A percentile compares a stretch with the other conserved stretches of the same genome.
Conservation (phyloP, 1,140 invertebrate species). For the Diorhabda elongata region DNA sequence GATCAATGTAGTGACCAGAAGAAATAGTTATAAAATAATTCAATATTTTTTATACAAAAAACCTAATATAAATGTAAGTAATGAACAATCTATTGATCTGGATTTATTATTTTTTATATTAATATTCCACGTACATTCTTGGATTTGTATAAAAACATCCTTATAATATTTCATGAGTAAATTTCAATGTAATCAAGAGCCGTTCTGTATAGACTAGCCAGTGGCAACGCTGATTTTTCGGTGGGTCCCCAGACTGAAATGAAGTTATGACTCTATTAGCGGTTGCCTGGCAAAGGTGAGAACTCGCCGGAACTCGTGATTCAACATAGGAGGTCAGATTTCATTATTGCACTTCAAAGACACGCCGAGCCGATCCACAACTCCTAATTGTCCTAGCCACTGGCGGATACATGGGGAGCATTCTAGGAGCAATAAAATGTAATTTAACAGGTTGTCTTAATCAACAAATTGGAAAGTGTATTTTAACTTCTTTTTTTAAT, state of each 20-base stretch:
- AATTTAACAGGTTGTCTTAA: no score
- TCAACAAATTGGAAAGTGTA: no score
- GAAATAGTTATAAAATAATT: no score
- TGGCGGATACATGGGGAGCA: neutral
- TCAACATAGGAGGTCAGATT: conserved; percentile 28
- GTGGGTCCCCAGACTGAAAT: conserved; percentile 7
- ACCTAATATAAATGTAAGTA: no score
- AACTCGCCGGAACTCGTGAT: conserved; percentile 27
- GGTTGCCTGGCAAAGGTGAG: conserved; percentile 27
- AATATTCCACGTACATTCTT: no score
- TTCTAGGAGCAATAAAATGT: no score
- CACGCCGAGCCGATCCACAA: conserved; percentile 8
- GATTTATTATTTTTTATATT: no score
- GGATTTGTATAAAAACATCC: neutral
- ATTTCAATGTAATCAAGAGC: neutral
- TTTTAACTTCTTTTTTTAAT: no score
- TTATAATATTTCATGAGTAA: neutral
- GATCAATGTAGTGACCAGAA: no score
- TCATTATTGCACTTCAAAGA: conserved; percentile 22
- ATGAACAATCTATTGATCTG: no score
- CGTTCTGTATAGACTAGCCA: neutral
- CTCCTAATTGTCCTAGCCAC: conserved; percentile 14
- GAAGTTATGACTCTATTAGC: conserved; percentile 32
- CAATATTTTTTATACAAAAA: no score
- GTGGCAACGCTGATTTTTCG: conserved; percentile 16